Conservation (phyloP, 1,140 invertebrate genomes). For the Euwallacea fornicatus region DNA sequence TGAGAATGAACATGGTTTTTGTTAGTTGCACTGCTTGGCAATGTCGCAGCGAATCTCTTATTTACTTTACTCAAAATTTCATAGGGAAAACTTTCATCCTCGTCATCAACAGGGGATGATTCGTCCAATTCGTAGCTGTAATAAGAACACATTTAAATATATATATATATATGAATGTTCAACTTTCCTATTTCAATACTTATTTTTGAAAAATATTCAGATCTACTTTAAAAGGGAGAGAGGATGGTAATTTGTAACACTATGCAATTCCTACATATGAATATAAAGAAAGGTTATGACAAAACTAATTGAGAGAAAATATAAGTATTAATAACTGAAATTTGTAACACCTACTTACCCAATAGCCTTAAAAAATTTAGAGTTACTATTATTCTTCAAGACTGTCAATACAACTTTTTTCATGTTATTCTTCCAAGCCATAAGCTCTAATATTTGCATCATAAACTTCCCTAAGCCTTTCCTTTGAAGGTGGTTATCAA, state of each 20-base stretch:
- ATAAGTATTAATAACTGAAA: neutral
- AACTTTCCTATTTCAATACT: too few species aligned
- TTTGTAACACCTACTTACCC: conserved; percentile 57
- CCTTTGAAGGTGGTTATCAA: conserved; percentile 64
- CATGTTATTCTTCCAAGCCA: conserved; percentile 72
- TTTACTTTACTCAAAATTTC: conserved; percentile 60
- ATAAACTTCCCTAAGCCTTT: conserved; percentile 81
- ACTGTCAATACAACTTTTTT: conserved; percentile 81
- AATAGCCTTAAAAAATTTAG: conserved; percentile 71
- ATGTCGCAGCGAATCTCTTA: conserved; percentile 46
- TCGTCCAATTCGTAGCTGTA: conserved; percentile 53
- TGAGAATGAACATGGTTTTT: conserved; percentile 27
- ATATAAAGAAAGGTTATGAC: neutral
- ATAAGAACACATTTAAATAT: conserved; percentile 44
- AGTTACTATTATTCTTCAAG: conserved; percentile 72
- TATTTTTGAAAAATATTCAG: too few species aligned
- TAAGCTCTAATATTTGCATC: conserved; percentile 74
- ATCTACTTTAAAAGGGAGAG: too few species aligned
- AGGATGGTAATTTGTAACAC: neutral
- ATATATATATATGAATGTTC: neutral
- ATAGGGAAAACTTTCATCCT: conserved; percentile 57
- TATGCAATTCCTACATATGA: neutral
- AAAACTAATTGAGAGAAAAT: neutral
- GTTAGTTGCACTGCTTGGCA: conserved; percentile 18
- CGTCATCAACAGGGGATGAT: conserved; percentile 56